phyloP scores from a whole-genome alignment of 2,797 vertebrate genomes.

The Botia almorhae region DNA sequence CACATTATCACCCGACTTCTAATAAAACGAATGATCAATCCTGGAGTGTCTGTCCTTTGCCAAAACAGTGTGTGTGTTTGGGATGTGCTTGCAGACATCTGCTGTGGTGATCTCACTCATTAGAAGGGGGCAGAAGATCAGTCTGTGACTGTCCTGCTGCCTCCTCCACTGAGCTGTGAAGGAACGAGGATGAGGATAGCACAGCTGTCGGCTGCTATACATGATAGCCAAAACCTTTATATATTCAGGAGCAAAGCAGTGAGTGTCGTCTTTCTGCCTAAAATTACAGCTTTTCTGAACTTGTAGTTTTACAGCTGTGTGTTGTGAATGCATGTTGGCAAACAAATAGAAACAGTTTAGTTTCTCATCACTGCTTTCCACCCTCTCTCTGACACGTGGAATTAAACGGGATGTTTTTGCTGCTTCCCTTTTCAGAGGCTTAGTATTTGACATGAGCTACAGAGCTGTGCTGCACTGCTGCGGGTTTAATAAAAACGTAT shows the following conservation, averaged over 20 bases:
- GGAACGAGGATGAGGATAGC: slow-evolving; percentile 10
- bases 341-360: background rate
- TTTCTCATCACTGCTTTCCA: background rate
- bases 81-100: slow-evolving; percentile 23
- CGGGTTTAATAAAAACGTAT: background rate
- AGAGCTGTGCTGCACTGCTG: background rate
- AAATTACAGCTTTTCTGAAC: background rate
- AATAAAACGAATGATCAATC: slow-evolving; percentile 30
- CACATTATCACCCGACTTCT: slow-evolving; percentile 23
- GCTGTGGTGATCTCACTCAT: slow-evolving; percentile 41
- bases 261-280: background rate
- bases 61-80: background rate
- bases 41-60: slow-evolving; percentile 10
- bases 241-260: slow-evolving; percentile 4
- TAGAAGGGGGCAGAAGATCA: slow-evolving; percentile 39
- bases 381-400: background rate
- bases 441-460: background rate
- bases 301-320: slow-evolving; percentile 7
- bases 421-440: background rate
- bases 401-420: background rate
- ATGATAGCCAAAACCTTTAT: background rate
- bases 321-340: slow-evolving; percentile 7
- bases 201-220: background rate
- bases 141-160: slow-evolving; percentile 1
- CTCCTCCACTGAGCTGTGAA: slow-evolving; percentile 11